Base-by-base conservation (phyloP, 2,113 vertebrate species). In the Manacus vitellinus region DNA sequence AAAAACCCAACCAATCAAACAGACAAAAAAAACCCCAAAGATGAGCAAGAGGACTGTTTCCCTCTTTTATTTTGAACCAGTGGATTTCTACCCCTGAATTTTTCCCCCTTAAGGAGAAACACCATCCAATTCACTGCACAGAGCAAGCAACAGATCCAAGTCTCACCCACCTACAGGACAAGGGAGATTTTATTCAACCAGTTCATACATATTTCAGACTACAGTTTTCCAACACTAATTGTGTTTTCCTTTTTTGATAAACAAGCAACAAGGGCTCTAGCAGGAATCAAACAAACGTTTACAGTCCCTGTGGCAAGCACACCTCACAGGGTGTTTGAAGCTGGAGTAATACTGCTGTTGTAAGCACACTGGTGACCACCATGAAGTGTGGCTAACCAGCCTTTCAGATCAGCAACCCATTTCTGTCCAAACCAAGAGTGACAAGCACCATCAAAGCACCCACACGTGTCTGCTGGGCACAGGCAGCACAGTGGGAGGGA, bases 371-470 rank as follows among this genome's bases (percentile, higher is more conserved):
- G 25, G 37, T 27, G 30, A 61, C 10, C 54, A 41, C 5, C 12
- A 5, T 4, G 0, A 47, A 56, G 28, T 0, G 2, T 11, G 30
- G 12, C 16, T 8, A 61, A 73, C 8, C 3, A 27, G 30, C n/a
- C 16, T 66, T 52, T 5, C 33, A 61, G 30, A 47, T 7, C 41
- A 68, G 33, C 14, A 49, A 59, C 17, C 7, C 27, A 24, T 47
- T 61, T 47, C 21, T 28, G 19, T 2, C 44, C 5, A 15, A 78
- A 31, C 44, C 8, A 35, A 22, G 88, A 39, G 16, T 2, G 4
- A 73, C 13, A 21, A 74, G 61, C 46, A 24, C 65, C 33, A 35
- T 33, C 46, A 39, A 52, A 66, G 61, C 47, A 81, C 31, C n/a
- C 23, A 43, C 9, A 8, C 0, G 0, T 11, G 24, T 16, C 55